phyloP scores from a whole-genome alignment of 2,797 vertebrate genomes.

The Lepidocolaptes lacrymiger region DNA sequence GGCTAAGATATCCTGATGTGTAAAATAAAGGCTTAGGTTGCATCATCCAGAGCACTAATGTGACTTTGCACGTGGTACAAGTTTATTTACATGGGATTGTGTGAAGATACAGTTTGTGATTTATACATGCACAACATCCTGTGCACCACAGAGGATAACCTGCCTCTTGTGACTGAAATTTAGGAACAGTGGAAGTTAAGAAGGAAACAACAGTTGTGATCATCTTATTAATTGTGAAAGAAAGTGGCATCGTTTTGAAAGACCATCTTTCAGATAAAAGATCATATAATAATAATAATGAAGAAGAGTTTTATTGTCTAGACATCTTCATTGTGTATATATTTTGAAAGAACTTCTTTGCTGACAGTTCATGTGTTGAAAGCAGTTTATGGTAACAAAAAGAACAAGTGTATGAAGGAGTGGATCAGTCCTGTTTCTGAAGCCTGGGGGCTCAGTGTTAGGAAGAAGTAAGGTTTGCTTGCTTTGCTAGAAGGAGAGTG shows the following conservation, averaged over 20 bases:
- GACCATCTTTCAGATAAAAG: not conserved
- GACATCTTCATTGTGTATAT: not conserved
- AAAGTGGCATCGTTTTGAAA: not conserved
- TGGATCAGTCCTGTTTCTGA: not conserved
- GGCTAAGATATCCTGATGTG: not conserved
- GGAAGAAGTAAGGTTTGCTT: not conserved
- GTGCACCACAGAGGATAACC: not conserved
- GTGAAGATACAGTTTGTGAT: not conserved
- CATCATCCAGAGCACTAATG: not conserved
- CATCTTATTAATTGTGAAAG: not conserved
- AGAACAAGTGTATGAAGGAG: not conserved
- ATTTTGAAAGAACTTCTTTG: not conserved
- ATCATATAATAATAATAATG: not conserved
- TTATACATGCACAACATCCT: not conserved
- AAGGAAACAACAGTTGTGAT: not conserved
- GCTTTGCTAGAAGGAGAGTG: not conserved
- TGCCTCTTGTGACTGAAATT: not conserved
- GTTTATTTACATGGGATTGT: not conserved
- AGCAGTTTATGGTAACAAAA: not conserved
- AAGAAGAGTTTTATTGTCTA: not conserved
- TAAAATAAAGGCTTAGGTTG: not conserved
- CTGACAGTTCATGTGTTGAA: not conserved
- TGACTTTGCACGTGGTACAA: not conserved
- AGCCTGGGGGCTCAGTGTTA: not conserved
- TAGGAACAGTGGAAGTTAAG: not conserved